phyloP scores from a whole-genome alignment of 2,888 invertebrate genomes.

The Tridacna crocea region DNA sequence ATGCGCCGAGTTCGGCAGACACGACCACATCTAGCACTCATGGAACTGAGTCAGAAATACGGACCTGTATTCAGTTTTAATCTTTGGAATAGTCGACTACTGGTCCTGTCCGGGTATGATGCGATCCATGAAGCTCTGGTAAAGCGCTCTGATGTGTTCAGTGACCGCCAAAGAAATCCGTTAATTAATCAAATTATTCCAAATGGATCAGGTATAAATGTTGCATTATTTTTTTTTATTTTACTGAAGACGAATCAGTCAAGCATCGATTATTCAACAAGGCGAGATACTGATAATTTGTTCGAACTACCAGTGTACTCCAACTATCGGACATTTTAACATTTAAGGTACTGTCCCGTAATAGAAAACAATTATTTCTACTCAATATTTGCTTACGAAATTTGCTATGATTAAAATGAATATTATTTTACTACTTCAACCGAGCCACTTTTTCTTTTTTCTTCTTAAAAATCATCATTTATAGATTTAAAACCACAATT shows the following conservation, averaged over 20 bases:
- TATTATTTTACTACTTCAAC: no score
- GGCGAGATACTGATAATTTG: neutral
- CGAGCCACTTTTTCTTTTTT: no score
- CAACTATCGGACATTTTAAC: neutral
- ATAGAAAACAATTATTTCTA: no score
- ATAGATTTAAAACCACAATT: no score
- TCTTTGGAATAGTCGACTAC: conserved; percentile 38
- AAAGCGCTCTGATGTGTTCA: conserved; percentile 44
- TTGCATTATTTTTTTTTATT: neutral
- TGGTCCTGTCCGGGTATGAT: conserved; percentile 54
- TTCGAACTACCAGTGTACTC: neutral
- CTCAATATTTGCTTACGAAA: no score
- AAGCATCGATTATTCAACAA: neutral
- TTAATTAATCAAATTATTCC: neutral
- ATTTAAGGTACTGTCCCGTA: no score
- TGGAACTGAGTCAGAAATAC: conserved; percentile 26
- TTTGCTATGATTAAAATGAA: no score
- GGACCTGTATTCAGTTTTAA: conserved; percentile 52
- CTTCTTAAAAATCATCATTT: no score
- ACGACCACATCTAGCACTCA: conserved; percentile 30
- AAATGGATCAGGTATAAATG: neutral
- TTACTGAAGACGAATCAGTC: neutral
- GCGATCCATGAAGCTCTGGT: conserved; percentile 56
- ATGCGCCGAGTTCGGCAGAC: conserved; percentile 24
- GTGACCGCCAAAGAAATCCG: conserved; percentile 24